Conservation (phyloP, 2,888 invertebrate genomes). For the Trilocha varians region DNA sequence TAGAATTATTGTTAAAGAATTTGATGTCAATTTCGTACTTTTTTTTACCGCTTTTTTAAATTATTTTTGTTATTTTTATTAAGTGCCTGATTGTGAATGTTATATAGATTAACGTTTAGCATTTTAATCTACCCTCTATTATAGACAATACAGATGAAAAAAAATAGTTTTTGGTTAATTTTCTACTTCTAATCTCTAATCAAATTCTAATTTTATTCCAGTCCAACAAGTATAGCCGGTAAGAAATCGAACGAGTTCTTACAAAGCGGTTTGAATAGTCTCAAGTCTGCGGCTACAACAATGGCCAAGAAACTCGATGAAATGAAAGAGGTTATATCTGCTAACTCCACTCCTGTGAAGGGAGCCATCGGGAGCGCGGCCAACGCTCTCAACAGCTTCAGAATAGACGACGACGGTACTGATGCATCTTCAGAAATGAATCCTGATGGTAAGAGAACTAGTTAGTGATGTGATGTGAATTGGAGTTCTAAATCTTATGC, state of each 20-base stretch:
- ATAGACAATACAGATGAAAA: too few relatives aligned
- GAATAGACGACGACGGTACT: conserved; percentile 53
- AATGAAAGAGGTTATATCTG: conserved; percentile 91
- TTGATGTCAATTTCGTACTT: too few relatives aligned
- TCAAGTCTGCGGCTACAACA: conserved; percentile 88
- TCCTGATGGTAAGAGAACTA: conserved; percentile 54
- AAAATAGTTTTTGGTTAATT: too few relatives aligned
- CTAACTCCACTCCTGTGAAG: conserved; percentile 90
- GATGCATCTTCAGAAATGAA: conserved; percentile 63
- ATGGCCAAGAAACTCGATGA: conserved; percentile 92
- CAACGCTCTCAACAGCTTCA: conserved; percentile 50
- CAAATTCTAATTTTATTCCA: conserved; percentile 40
- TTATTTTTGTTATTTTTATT: too few relatives aligned
- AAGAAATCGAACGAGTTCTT: conserved; percentile 91
- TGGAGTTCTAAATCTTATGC: too few relatives aligned
- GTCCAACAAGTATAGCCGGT: conserved; percentile 86
- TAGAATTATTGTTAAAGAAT: too few relatives aligned
- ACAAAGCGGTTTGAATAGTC: conserved; percentile 88
- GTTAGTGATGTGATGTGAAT: neutral
- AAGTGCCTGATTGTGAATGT: too few relatives aligned
- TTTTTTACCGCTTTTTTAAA: too few relatives aligned
- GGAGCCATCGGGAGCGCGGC: conserved; percentile 66
- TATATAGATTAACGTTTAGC: too few relatives aligned
- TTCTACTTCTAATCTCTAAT: too few relatives aligned
- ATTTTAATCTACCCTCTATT: too few relatives aligned